These are phyloP conservation scores for Nematolebias whitei DNA, from an alignment of 2,113 vertebrate genomes.

Conservation along the genomic window DNA sequence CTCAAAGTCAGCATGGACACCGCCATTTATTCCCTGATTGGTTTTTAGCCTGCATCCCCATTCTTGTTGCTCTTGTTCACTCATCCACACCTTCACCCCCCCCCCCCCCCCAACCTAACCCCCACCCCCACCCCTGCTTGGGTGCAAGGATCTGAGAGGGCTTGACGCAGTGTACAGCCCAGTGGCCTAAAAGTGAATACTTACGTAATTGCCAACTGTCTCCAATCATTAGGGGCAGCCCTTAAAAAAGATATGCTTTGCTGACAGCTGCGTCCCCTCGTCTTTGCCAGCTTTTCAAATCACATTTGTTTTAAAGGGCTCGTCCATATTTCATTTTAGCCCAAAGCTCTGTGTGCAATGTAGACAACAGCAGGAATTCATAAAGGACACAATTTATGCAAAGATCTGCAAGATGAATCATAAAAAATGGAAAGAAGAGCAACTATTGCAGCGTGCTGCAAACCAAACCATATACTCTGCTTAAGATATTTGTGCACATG, in stretches of 20 bases:
- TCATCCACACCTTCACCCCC: slow-evolving; percentile 15
- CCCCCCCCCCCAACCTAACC: slow-evolving; percentile 37
- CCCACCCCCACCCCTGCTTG: slow-evolving; percentile 59
- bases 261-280: slow-evolving; percentile 82
- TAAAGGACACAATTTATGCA: slow-evolving; percentile 38
- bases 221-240: slow-evolving; percentile 83
- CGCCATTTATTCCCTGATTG: slow-evolving; percentile 55
- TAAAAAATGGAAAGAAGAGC: slow-evolving; percentile 25
- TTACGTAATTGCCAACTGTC: slow-evolving; percentile 86
- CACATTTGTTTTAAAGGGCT: slow-evolving; percentile 79
- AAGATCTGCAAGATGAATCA: slow-evolving; percentile 31
- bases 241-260: slow-evolving; percentile 81
- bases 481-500: neutral
- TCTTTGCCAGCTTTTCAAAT: slow-evolving; percentile 84
- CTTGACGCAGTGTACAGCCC: slow-evolving; percentile 69
- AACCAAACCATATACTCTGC: neutral
- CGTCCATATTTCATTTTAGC: slow-evolving; percentile 77
- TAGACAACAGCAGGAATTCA: slow-evolving; percentile 27
- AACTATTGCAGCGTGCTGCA: neutral
- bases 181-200: slow-evolving; percentile 80
- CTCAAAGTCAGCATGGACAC: slow-evolving; percentile 56
- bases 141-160: slow-evolving; percentile 73
- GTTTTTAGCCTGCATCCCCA: slow-evolving; percentile 49
- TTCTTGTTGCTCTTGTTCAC: slow-evolving; percentile 45
- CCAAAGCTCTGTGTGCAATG: slow-evolving; percentile 52